Base-by-base conservation (phyloP, 1,140 invertebrate genomes). In the Himalopsyche phryganea region DNA sequence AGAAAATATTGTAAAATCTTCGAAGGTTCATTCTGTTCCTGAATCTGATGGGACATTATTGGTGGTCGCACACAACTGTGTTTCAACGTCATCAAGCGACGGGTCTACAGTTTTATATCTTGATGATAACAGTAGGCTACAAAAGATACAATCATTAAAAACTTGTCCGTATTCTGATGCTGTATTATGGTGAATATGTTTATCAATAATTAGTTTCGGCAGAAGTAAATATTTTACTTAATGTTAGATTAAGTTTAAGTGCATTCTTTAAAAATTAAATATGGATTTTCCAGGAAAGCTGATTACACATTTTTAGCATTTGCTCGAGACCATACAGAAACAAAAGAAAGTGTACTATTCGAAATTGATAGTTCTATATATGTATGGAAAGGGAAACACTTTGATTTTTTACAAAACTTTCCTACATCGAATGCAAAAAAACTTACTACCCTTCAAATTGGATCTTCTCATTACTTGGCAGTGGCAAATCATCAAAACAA, bases 321-420 rank as follows among this genome's bases (percentile, higher is more conserved):
- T 11, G 65, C 66, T 17, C 62, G 46, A 0, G 60, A 66, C 49
- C 56, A 65, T 18, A 47, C 13, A 15, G 17, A 65, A 17, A 42
- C 15, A 1, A 33, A 50, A 19, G 23, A 46, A 17, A 35, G 38
- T 20, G 41, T 51, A 17, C 60, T 50, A 49, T 63, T 56, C 36
- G 57, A 65, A 46, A 55, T 20, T 14, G 32, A 59, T 6, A 68
- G 59, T 50, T 61, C 53, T 6, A 61, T 81, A 11, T 82, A 78
- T 52, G 66, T 65, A 14, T 82, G 79, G 80, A 58, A 72, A 20
- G 74, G 72, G 18, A 72, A 69, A 38, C 73, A 81, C 63, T 83
- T 83, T 63, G 80, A 83, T 66, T 48, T 68, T 1, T 66, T 76
- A 6, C 70, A 79, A 35, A 48, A 60, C 6, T 59, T 83, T 36